Evolutionary conservation across 2,888 invertebrate species (phyloP).

Genomic region (Acrobasis repandana): DNA sequence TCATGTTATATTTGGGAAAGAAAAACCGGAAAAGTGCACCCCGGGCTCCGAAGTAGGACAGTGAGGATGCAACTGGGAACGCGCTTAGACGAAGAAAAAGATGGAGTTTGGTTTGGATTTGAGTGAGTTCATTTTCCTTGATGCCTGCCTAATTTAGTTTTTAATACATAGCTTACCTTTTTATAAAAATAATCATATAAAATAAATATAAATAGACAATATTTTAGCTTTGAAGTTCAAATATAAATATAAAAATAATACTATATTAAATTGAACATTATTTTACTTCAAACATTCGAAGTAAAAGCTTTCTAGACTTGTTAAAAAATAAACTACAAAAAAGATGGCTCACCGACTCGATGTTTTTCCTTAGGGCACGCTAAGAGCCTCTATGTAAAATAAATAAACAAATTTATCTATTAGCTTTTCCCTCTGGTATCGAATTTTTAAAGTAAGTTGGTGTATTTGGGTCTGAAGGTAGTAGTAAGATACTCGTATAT

Average conservation of each 20-base stretch:
- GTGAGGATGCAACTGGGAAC: too few relatives aligned
- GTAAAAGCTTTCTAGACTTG: neutral
- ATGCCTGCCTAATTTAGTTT: too few relatives aligned
- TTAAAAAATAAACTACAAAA: slow-evolving; percentile 29
- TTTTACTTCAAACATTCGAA: neutral
- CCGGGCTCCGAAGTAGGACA: too few relatives aligned
- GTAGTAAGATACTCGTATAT: neutral
- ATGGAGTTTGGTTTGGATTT: too few relatives aligned
- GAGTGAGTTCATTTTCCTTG: too few relatives aligned
- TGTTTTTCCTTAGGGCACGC: slow-evolving; percentile 32
- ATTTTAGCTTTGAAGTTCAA: too few relatives aligned
- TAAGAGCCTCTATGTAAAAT: slow-evolving; percentile 12
- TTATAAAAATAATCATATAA: too few relatives aligned
- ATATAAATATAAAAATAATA: neutral
- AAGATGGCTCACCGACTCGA: slow-evolving; percentile 29
- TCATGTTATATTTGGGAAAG: too few relatives aligned
- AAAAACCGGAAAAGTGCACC: too few relatives aligned
- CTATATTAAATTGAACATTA: neutral
- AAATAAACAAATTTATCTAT: slow-evolving; percentile 38
- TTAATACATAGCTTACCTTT: too few relatives aligned
- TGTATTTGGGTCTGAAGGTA: neutral
- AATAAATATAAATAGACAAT: too few relatives aligned
- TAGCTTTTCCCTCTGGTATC: slow-evolving; percentile 14
- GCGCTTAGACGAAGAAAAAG: too few relatives aligned
- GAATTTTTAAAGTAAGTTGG: slow-evolving; percentile 4